phyloP scores from a whole-genome alignment of 2,113 vertebrate genomes.

The Gymnobelideus leadbeateri region DNA sequence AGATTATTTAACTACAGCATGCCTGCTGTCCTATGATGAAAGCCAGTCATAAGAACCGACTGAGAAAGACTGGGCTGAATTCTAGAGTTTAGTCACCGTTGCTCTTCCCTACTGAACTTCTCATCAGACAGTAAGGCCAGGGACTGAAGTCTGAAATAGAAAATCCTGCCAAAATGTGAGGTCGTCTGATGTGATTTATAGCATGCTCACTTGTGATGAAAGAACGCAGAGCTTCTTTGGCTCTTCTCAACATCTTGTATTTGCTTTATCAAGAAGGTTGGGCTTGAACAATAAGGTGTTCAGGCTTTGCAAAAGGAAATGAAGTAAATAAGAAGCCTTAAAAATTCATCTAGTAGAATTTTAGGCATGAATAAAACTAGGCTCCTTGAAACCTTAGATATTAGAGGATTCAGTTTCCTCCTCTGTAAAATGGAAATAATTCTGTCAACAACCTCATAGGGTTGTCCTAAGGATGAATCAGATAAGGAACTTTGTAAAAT shows the following conservation, averaged over 20 bases:
- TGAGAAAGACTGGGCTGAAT: constrained; percentile 3
- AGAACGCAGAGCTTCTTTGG: constrained; percentile 59
- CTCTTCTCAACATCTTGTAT: constrained; percentile 32
- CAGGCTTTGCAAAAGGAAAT: constrained; percentile 63
- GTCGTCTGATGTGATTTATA: constrained; percentile 63
- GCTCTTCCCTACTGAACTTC: constrained; percentile 54
- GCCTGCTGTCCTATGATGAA: neutral
- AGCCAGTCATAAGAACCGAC: constrained; percentile 47
- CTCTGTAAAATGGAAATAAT: neutral
- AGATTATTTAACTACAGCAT: neutral
- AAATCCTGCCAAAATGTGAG: constrained; percentile 60
- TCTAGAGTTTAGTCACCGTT: constrained; percentile 41
- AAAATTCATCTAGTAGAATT: constrained; percentile 59
- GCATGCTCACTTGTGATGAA: constrained; percentile 56
- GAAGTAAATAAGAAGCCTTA: constrained; percentile 60
- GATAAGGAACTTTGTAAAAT: neutral
- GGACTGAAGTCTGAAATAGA: constrained; percentile 53
- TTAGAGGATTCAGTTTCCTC: constrained; percentile 43
- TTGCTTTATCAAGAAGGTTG: neutral
- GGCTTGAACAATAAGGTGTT: constrained; percentile 37
- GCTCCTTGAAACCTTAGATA: constrained; percentile 56
- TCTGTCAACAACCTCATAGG: neutral
- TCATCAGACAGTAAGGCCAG: constrained; percentile 47
- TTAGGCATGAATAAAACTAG: constrained; percentile 21
- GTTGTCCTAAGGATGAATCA: neutral